These are phyloP conservation scores for Chaetorhynchus papuensis DNA, from an alignment of 2,113 vertebrate species.

Conservation along the genomic window DNA sequence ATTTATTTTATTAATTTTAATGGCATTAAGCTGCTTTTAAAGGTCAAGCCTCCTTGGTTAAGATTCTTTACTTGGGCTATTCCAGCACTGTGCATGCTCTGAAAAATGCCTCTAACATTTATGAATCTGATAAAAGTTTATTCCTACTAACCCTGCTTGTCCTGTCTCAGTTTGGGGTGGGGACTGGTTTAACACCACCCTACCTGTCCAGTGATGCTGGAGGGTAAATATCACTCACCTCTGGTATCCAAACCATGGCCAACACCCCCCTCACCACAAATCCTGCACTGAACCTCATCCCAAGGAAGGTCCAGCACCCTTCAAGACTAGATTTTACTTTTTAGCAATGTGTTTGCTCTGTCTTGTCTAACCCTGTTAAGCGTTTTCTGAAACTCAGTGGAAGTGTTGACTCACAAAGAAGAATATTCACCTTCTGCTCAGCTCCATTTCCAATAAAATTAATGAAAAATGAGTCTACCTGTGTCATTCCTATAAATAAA, in stretches of 20 bases:
- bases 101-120: not conserved
- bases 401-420: not conserved
- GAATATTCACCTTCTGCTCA: not conserved
- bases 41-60: not conserved
- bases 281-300: not conserved
- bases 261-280: not conserved
- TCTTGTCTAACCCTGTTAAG: not conserved
- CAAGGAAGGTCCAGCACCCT: not conserved
- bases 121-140: not conserved
- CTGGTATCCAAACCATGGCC: not conserved
- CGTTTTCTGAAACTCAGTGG: not conserved
- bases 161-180: not conserved
- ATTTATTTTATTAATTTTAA: constrained; percentile 41
- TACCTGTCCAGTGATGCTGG: not conserved
- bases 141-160: not conserved
- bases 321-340: not conserved
- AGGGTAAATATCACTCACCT: not conserved
- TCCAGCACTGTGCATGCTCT: not conserved
- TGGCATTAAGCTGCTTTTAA: constrained; percentile 13
- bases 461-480: not conserved
- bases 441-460: not conserved
- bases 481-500: not conserved
- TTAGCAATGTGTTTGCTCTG: not conserved
- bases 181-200: not conserved
- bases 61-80: not conserved